A percentile compares a stretch with the other conserved stretches of the same genome.
phyloP scores from a whole-genome alignment of 2,888 invertebrate genomes.

The Abrostola triplasia region DNA sequence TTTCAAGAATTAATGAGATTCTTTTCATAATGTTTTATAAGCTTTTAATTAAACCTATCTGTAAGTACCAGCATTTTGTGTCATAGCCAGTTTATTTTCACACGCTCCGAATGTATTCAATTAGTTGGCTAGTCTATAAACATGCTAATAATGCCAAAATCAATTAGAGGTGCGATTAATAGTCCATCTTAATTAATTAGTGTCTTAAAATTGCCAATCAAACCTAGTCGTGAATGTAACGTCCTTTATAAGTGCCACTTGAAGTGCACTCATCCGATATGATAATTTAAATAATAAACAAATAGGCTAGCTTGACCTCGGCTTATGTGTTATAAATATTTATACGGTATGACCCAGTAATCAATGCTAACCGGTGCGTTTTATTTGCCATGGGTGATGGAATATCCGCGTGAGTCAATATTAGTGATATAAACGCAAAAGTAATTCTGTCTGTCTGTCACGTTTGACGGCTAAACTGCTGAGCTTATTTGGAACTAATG shows the following conservation, averaged over 20 bases:
- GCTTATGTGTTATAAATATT: conserved; percentile 49
- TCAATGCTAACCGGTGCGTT: conserved; percentile 46
- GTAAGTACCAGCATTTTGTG: too few species aligned
- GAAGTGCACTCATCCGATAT: conserved; percentile 13
- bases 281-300: conserved; percentile 16
- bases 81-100: too few species aligned
- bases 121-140: background rate
- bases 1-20: too few species aligned
- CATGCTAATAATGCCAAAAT: conserved; percentile 20
- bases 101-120: too few species aligned
- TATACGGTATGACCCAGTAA: conserved; percentile 51
- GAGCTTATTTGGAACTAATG: too few species aligned
- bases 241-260: conserved; percentile 5
- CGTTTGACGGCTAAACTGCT: too few species aligned
- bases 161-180: conserved; percentile 19
- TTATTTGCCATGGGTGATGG: conserved; percentile 6
- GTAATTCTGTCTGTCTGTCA: too few species aligned
- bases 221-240: conserved; percentile 13
- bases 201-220: conserved; percentile 3
- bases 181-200: conserved; percentile 6
- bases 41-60: too few species aligned
- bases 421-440: too few species aligned
- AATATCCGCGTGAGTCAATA: too few species aligned
- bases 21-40: too few species aligned
- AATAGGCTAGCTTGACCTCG: conserved; percentile 36